These are phyloP conservation scores for Drosophila kepulauana DNA, from an alignment of 1,140 invertebrate genomes.

Conservation along the genomic window DNA sequence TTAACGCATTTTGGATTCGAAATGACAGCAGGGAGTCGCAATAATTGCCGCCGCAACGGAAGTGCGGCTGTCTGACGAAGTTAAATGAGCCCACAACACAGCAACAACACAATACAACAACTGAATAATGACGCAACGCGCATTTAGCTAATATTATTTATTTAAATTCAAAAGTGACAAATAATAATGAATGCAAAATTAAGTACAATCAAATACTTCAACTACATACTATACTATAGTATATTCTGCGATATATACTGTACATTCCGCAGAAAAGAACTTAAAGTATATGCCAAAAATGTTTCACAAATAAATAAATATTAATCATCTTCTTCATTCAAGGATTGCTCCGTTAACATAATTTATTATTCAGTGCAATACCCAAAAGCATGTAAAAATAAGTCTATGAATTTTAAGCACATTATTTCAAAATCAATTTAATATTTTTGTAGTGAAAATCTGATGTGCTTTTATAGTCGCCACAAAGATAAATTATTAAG, in stretches of 20 bases:
- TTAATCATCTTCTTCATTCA: too few relatives aligned
- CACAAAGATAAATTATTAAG: too few relatives aligned
- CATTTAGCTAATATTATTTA: conserved; percentile 11
- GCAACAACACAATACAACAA: conserved; percentile 1
- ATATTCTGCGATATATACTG: too few relatives aligned
- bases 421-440: not conserved
- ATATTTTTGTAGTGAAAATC: not conserved
- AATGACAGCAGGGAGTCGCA: conserved; percentile 50
- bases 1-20: conserved; percentile 47
- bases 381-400: too few relatives aligned
- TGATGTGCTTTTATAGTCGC: too few relatives aligned
- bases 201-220: not conserved
- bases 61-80: conserved; percentile 39
- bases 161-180: conserved; percentile 10
- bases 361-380: too few relatives aligned
- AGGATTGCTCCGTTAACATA: too few relatives aligned
- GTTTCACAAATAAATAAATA: too few relatives aligned
- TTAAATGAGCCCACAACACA: conserved; percentile 38
- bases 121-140: conserved; percentile 34
- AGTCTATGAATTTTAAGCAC: not conserved
- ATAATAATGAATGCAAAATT: conserved; percentile 5
- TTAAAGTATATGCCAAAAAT: too few relatives aligned
- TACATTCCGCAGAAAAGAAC: too few relatives aligned
- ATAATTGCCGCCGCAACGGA: conserved; percentile 50
- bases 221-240: too few relatives aligned